Base-by-base conservation (phyloP, 2,888 invertebrate species). In the Lutraria lutraria region DNA sequence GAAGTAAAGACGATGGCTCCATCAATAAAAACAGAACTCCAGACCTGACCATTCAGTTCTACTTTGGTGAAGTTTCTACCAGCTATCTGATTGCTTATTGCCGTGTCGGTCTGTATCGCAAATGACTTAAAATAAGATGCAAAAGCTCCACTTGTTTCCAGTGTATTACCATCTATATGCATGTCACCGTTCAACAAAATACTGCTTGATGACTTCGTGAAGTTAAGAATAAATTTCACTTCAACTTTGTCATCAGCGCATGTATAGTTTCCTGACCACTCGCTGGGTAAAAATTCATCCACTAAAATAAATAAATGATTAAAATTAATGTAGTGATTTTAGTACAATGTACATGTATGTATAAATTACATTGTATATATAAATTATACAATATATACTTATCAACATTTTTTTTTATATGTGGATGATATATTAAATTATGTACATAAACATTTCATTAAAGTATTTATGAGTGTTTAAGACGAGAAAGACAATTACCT, bases 181-280 rank as follows among this genome's bases (percentile, higher is more conserved):
- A 90, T 63, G 25, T 79, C 60, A 0, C 81, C 90, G 3, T 72
- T 25, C 25, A 86, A 31, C 13, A 31, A 83, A 43, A 90, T 90
- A 31, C 80, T 86, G 6, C 88, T 86, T 16, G 82, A 68, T 29
- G 90, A 91, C 52, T 89, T 87, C 31, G 89, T 91, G 68, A 91
- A 87, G 89, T 91, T 91, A 54, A 90, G 86, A 12, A 89, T 34
- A 83, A 90, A 91, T n/a, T 34, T 82, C 6, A 86, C 54, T 29
- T 81, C 79, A 6, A 21, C 34, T 6, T 87, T 86, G 76, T 90
- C 92, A 80, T 86, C 85, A 16, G 84, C 53, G 68, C 90, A 92
- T 12, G 88, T 90, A 72, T 92, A 92, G 68, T 90, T 90, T 8
- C 92, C 92, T 56, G 63, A 80, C 92, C 92, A 92, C 60, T 87